These are phyloP conservation scores for Ernsta delagoae DNA, from an alignment of 2,888 invertebrate species.

Conservation along the genomic window DNA sequence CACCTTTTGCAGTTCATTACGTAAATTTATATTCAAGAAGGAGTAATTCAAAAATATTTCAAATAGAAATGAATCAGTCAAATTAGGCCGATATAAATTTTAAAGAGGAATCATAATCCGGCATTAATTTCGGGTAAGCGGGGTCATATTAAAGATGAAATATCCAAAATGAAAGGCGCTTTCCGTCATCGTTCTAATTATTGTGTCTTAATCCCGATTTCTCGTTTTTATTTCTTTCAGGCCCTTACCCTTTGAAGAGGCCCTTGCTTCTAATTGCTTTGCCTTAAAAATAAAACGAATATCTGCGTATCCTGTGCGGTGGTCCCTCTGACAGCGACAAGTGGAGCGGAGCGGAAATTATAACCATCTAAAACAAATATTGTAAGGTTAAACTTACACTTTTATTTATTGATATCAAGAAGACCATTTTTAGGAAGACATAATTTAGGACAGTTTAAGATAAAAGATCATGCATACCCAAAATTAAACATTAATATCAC, in stretches of 20 bases:
- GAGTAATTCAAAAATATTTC: not conserved
- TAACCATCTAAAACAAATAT: too few relatives aligned
- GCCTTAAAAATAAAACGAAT: slow-evolving; percentile 76
- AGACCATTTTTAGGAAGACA: too few relatives aligned
- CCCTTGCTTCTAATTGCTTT: slow-evolving; percentile 77
- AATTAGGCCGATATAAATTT: slow-evolving; percentile 17
- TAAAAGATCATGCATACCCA: too few relatives aligned
- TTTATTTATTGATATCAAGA: too few relatives aligned
- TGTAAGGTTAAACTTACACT: too few relatives aligned
- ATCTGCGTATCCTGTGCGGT: slow-evolving; percentile 56
- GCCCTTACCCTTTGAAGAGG: slow-evolving; percentile 69
- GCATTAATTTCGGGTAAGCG: slow-evolving; percentile 18
- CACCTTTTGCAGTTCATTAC: not conserved
- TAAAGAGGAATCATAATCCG: slow-evolving; percentile 27
- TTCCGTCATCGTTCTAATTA: slow-evolving; percentile 52
- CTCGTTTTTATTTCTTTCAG: slow-evolving; percentile 61
- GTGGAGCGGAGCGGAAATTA: slow-evolving; percentile 3
- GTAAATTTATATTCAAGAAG: not conserved
- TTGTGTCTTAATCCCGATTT: slow-evolving; percentile 66
- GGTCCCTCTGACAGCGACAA: slow-evolving; percentile 48
- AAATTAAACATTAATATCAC: too few relatives aligned
- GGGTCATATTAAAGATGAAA: slow-evolving; percentile 30
- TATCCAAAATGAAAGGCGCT: slow-evolving; percentile 36
- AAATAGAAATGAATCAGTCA: slow-evolving; percentile 1
- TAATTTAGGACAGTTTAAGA: too few relatives aligned